Evolutionary conservation across 2,797 vertebrate species (phyloP).

Genomic region (Brotula barbata): DNA sequence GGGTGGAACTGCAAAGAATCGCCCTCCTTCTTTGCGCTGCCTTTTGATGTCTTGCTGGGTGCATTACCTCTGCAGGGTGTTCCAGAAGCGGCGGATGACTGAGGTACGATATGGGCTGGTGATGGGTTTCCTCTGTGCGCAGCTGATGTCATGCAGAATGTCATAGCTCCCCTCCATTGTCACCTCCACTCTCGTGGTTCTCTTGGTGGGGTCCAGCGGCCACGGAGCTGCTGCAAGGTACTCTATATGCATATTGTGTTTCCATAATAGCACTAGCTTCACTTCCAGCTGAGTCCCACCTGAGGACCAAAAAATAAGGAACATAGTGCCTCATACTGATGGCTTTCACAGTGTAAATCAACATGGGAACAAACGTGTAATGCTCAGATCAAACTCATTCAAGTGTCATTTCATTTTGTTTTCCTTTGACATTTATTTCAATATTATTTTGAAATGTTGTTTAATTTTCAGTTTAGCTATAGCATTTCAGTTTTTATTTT

Average conservation of each 20-base stretch:
- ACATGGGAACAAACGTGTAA: no score
- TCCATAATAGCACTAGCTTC: constrained; percentile 94
- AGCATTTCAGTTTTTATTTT: no score
- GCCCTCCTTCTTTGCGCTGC: background rate
- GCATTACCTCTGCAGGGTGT: constrained; percentile 92
- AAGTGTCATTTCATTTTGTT: no score
- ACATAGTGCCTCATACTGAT: background rate
- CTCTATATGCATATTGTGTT: constrained; percentile 98
- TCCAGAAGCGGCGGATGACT: constrained; percentile 98
- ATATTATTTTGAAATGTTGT: no score
- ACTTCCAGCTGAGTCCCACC: constrained; percentile 94
- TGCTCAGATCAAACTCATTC: no score
- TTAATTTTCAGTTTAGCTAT: no score
- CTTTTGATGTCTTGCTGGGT: no score
- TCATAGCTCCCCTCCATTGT: constrained; percentile 99
- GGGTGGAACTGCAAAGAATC: background rate
- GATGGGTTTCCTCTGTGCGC: constrained; percentile 96
- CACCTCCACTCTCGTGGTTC: constrained; percentile 92
- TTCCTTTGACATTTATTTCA: no score
- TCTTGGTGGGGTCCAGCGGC: constrained; percentile 87
- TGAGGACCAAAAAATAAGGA: constrained; percentile 40
- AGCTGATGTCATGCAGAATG: constrained; percentile 97
- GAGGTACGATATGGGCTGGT: constrained; percentile 95
- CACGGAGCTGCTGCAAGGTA: constrained; percentile 90
- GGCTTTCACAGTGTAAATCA: no score